phyloP scores from a whole-genome alignment of 2,888 invertebrate genomes.

The Teleiodes luculella region DNA sequence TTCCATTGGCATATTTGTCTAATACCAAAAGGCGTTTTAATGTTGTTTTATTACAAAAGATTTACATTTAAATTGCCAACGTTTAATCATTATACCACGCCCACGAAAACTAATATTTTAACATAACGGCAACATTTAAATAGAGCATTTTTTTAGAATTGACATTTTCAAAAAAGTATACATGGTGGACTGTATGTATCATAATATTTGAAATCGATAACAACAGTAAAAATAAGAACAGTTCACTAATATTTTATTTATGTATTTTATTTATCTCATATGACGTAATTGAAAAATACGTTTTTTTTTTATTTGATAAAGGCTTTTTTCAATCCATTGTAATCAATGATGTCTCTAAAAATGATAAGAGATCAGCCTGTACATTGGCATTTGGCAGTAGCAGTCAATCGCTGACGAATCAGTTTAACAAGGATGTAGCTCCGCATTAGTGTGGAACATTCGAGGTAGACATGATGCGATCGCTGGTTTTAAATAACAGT shows the following conservation, averaged over 20 bases:
- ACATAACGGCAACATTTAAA: not conserved
- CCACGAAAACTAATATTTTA: not conserved
- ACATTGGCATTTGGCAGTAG: constrained; percentile 23
- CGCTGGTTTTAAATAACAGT: constrained; percentile 15
- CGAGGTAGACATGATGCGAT: constrained; percentile 30
- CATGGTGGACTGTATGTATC: too few species aligned
- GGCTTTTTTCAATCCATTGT: too few species aligned
- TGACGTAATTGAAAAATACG: too few species aligned
- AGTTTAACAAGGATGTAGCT: constrained; percentile 38
- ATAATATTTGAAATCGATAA: too few species aligned
- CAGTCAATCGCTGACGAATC: constrained; percentile 29
- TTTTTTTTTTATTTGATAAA: too few species aligned
- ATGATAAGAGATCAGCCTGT: constrained; percentile 30
- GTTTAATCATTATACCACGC: not conserved
- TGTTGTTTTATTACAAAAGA: too few species aligned
- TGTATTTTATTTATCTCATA: too few species aligned
- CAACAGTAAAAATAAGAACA: too few species aligned
- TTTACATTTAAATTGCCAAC: not conserved
- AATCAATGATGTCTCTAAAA: too few species aligned
- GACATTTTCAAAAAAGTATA: not conserved
- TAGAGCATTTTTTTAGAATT: not conserved
- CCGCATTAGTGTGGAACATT: constrained; percentile 45
- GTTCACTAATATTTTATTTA: too few species aligned
- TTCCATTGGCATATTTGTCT: not conserved
- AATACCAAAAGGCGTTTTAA: not conserved